A percentile compares a stretch with the other conserved stretches of the same genome.
Conservation (phyloP, 2,797 vertebrate species). For the Helarctos malayanus region DNA sequence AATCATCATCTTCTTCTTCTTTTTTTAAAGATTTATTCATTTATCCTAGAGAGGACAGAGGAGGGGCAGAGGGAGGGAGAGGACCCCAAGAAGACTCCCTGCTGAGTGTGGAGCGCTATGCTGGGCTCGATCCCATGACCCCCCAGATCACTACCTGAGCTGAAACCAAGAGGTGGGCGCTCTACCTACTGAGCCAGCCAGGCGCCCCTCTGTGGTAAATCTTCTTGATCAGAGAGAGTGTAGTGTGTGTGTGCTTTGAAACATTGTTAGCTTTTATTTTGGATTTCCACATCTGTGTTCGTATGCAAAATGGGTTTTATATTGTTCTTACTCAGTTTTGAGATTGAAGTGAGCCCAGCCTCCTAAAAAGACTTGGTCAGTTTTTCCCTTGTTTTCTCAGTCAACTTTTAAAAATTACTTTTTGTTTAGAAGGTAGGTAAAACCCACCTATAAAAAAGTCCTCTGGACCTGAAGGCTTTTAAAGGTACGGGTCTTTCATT, state of each 20-base stretch:
- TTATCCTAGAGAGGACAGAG: neutral
- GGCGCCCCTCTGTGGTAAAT: neutral
- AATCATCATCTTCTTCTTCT: too few species aligned
- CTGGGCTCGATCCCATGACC: neutral
- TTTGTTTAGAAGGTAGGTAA: conserved; percentile 9
- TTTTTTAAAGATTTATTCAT: neutral
- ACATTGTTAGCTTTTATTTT: conserved; percentile 25
- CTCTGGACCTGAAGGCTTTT: neutral
- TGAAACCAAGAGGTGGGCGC: neutral
- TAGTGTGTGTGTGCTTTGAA: neutral
- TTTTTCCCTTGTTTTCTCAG: conserved; percentile 1
- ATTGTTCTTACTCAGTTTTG: conserved; percentile 10
- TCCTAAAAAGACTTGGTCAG: conserved; percentile 15
- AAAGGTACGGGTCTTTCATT: neutral
- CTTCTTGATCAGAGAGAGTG: neutral
- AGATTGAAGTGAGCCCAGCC: neutral
- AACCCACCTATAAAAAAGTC: neutral
- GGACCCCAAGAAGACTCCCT: neutral
- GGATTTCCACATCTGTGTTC: neutral
- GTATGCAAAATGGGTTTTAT: neutral
- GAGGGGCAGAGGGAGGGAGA: neutral
- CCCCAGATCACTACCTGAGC: neutral
- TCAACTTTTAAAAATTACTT: conserved; percentile 13
- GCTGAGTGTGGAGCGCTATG: neutral
- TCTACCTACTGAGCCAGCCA: neutral